These are phyloP conservation scores for Acanthisitta chloris DNA, from an alignment of 2,113 vertebrate species.

Conservation along the genomic window DNA sequence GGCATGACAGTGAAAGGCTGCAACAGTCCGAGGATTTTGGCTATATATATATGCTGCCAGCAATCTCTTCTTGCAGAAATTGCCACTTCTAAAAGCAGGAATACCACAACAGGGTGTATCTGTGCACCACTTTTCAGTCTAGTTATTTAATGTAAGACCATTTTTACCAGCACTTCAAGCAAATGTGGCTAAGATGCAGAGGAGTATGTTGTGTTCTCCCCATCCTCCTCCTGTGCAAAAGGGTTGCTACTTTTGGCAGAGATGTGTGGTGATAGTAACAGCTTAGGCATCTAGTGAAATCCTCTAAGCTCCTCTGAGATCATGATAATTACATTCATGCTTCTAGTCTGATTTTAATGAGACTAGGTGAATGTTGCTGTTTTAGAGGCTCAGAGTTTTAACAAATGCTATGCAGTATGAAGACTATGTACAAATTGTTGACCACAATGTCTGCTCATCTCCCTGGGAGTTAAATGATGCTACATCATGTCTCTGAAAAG, in stretches of 20 bases:
- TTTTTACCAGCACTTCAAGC: background rate
- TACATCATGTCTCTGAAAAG: background rate
- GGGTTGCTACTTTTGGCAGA: conserved; percentile 37
- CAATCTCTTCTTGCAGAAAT: background rate
- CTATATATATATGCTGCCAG: background rate
- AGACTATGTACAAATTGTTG: background rate
- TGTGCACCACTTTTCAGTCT: background rate
- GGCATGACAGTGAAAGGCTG: background rate
- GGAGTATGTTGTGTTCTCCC: background rate
- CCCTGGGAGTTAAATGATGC: background rate
- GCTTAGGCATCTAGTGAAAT: conserved; percentile 25
- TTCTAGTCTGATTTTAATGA: background rate
- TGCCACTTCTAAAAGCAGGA: background rate
- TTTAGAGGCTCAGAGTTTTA: background rate
- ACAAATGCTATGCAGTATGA: fast-evolving
- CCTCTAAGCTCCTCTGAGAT: background rate
- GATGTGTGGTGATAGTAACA: conserved; percentile 40
- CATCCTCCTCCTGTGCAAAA: conserved; percentile 30
- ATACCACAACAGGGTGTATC: background rate
- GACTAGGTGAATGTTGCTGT: background rate
- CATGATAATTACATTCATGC: background rate
- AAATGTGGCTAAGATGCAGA: conserved; percentile 29
- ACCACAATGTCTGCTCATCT: background rate
- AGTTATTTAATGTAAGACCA: background rate
- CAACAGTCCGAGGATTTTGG: background rate